Evolutionary conservation across 2,888 invertebrate species (phyloP).

Genomic region (Stenotaenia linearis): DNA sequence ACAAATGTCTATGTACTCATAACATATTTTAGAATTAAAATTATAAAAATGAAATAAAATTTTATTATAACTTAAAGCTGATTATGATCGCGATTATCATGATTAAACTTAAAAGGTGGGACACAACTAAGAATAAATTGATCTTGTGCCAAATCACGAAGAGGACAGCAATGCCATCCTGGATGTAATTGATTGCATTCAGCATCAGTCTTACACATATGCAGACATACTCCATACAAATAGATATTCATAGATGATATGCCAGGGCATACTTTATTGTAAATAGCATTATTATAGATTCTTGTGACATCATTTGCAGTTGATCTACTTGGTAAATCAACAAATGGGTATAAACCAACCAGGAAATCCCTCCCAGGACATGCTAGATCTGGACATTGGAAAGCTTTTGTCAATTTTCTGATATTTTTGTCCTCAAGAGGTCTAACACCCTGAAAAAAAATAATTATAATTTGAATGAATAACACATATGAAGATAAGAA

Average conservation of each 20-base stretch:
- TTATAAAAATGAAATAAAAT: no score
- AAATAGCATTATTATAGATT: not conserved
- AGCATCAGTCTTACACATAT: not conserved
- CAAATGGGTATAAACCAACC: not conserved
- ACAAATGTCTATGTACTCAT: no score
- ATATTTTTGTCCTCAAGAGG: not conserved
- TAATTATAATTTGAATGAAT: not conserved
- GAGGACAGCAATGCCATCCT: not conserved
- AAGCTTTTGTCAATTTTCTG: not conserved
- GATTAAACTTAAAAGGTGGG: not conserved
- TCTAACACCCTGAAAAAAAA: not conserved
- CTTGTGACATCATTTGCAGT: not conserved
- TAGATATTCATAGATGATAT: not conserved
- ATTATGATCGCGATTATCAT: no score
- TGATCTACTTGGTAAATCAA: not conserved
- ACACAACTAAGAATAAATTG: not conserved
- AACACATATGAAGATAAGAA: no score
- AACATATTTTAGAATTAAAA: no score
- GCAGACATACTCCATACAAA: not conserved
- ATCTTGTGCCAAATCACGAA: not conserved
- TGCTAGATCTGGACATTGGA: not conserved
- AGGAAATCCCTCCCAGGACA: not conserved
- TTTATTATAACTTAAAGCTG: no score
- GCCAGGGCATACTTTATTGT: not conserved
- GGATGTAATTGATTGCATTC: not conserved